These are phyloP conservation scores for Mormyrus proboscirostris DNA, from an alignment of 2,797 vertebrate species.

Conservation along the genomic window DNA sequence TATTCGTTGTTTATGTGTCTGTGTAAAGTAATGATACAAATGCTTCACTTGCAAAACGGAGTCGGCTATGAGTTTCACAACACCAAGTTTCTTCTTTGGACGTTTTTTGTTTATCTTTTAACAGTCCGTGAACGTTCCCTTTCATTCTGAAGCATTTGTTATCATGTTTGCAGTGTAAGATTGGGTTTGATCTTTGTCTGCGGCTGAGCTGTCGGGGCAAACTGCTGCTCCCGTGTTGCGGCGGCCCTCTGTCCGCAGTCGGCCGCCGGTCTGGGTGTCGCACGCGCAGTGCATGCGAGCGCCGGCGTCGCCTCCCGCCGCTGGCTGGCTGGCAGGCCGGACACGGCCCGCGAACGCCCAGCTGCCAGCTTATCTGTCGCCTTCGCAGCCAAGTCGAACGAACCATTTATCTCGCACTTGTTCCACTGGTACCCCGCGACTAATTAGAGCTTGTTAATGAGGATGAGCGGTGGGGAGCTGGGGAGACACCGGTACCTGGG, in stretches of 20 bases:
- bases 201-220: background rate
- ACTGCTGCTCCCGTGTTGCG: background rate
- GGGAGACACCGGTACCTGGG: background rate
- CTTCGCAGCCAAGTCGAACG: constrained; percentile 35
- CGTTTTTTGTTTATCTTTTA: background rate
- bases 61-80: background rate
- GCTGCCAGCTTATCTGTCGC: constrained; percentile 29
- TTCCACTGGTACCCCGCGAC: constrained; percentile 37
- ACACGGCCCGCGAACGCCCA: background rate
- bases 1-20: background rate
- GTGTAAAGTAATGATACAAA: background rate
- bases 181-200: background rate
- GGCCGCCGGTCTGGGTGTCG: background rate
- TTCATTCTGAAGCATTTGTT: background rate
- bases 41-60: background rate
- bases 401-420: constrained; percentile 35
- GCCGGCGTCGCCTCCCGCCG: background rate
- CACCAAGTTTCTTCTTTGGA: background rate
- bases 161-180: background rate
- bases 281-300: too few species aligned
- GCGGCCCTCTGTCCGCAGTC: background rate
- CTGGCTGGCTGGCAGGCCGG: background rate
- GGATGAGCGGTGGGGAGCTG: constrained; percentile 35
- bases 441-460: constrained; percentile 45
- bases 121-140: background rate